Evolutionary conservation across 2,888 invertebrate genomes (phyloP).

Genomic region (Caprella mutica): DNA sequence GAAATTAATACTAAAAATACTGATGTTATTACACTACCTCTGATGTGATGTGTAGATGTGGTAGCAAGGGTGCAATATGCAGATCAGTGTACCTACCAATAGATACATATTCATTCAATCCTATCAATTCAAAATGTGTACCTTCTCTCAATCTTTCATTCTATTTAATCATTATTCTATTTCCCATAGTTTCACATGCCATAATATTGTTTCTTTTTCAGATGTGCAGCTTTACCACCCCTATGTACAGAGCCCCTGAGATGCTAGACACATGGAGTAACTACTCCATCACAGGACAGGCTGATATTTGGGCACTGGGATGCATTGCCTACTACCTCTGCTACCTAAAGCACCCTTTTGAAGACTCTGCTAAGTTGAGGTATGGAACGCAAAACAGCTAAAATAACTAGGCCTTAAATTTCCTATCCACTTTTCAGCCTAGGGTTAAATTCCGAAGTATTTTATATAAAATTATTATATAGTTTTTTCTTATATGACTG

Average conservation of each 20-base stretch:
- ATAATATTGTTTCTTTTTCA: no score
- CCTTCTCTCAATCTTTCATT: no score
- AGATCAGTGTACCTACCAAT: not conserved
- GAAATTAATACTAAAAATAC: no score
- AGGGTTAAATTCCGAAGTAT: no score
- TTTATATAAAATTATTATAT: no score
- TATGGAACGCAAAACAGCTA: not conserved
- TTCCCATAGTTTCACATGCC: no score
- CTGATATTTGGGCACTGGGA: slow-evolving; percentile 95
- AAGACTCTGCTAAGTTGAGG: slow-evolving; percentile 77
- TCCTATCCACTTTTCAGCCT: not conserved
- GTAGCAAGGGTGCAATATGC: not conserved
- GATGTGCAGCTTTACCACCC: slow-evolving; percentile 49
- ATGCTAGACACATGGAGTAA: slow-evolving; percentile 97
- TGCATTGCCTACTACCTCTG: slow-evolving; percentile 87
- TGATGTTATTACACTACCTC: no score
- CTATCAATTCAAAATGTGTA: no score
- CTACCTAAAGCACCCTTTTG: slow-evolving; percentile 90
- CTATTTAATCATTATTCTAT: no score
- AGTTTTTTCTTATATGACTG: no score
- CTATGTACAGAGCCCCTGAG: slow-evolving; percentile 92
- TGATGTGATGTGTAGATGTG: no score
- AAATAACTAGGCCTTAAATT: not conserved
- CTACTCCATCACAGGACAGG: slow-evolving; percentile 68
- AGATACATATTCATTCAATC: not conserved